Conservation (phyloP, 2,888 invertebrate genomes). For the Osmoderma eremita region DNA sequence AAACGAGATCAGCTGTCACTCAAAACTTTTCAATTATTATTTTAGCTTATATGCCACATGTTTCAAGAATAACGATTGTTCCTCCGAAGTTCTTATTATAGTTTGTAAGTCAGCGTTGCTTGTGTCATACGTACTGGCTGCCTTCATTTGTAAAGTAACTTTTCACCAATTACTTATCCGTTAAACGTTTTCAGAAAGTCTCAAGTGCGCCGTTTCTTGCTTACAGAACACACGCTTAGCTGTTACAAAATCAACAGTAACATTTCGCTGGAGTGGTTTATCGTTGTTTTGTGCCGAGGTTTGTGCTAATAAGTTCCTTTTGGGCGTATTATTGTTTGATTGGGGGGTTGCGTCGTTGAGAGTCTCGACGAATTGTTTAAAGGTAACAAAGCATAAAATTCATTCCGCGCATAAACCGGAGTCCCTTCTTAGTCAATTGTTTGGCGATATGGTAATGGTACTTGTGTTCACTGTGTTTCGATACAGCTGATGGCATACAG, state of each 20-base stretch:
- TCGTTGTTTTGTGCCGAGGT: conserved; percentile 15
- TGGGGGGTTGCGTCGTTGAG: conserved; percentile 46
- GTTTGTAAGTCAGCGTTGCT: too few relatives aligned
- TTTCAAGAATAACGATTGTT: too few relatives aligned
- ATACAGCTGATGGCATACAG: conserved; percentile 49
- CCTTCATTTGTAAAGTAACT: background rate
- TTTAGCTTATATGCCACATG: too few relatives aligned
- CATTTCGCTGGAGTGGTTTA: conserved; percentile 11
- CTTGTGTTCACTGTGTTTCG: conserved; percentile 44
- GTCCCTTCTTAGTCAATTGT: conserved; percentile 59
- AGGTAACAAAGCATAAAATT: conserved; percentile 61
- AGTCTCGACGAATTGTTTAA: conserved; percentile 57
- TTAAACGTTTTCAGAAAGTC: conserved; percentile 15
- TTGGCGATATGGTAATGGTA: conserved; percentile 50
- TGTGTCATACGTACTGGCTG: too few relatives aligned
- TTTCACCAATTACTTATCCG: conserved; percentile 11
- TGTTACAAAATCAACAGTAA: conserved; percentile 33
- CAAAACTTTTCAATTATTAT: too few relatives aligned
- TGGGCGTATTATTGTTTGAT: conserved; percentile 43
- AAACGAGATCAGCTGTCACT: too few relatives aligned
- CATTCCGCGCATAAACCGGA: conserved; percentile 55
- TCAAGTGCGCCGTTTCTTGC: conserved; percentile 16
- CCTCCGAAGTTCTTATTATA: too few relatives aligned
- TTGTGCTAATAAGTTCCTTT: background rate
- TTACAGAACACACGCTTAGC: background rate